phyloP scores from a whole-genome alignment of 2,113 vertebrate genomes.

The Leucoraja erinaceus region DNA sequence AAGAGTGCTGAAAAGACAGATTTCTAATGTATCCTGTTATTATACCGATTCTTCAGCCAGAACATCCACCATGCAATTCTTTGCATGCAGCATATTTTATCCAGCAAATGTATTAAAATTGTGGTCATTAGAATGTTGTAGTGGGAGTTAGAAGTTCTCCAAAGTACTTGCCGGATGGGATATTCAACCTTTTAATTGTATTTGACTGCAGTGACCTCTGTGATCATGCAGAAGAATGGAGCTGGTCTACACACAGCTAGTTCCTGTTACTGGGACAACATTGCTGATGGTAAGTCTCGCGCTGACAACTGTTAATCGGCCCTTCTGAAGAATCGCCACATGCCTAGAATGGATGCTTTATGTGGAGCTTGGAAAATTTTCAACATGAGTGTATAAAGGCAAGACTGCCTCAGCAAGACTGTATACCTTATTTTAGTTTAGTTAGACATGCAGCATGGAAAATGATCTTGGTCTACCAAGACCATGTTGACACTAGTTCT shows the following conservation, averaged over 20 bases:
- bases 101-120: background rate
- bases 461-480: no score
- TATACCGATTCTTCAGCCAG: background rate
- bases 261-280: conserved; percentile 91
- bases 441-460: no score
- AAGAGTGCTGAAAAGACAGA: background rate
- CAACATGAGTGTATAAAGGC: background rate
- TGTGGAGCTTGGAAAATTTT: background rate
- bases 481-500: no score
- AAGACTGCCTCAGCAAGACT: background rate
- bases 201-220: conserved; percentile 69
- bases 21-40: background rate
- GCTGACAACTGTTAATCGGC: background rate
- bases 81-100: background rate
- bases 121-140: background rate
- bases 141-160: background rate
- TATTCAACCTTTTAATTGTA: conserved; percentile 43
- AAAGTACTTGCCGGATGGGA: background rate
- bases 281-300: conserved; percentile 75
- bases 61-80: background rate
- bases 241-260: conserved; percentile 85
- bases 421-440: no score
- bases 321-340: background rate
- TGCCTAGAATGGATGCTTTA: background rate
- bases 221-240: conserved; percentile 95